Evolutionary conservation across 2,113 vertebrate species (phyloP).

Genomic region (Nannobrachium achirus): DNA sequence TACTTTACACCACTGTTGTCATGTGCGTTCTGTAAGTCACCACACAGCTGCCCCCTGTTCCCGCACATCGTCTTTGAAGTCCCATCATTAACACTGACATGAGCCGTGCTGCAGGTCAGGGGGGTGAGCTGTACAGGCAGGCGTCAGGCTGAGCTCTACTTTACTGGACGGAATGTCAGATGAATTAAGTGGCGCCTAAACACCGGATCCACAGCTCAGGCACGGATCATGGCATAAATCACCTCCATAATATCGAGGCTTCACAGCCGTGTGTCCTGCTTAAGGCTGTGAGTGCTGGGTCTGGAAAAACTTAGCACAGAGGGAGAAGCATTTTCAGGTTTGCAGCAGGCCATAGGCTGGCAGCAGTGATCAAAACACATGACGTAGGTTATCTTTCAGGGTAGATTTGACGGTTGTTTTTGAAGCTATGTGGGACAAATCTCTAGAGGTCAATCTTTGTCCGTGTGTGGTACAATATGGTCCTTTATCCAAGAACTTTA

Average conservation of each 20-base stretch:
- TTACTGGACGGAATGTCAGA: constrained; percentile 37
- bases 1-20: no score
- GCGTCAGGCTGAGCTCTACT: constrained; percentile 30
- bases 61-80: constrained; percentile 42
- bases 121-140: constrained; percentile 35
- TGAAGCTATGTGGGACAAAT: constrained; percentile 12
- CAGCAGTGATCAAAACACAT: constrained; percentile 20
- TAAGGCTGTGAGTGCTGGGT: constrained; percentile 37
- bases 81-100: constrained; percentile 37
- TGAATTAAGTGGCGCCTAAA: constrained; percentile 66
- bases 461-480: background rate
- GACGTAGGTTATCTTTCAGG: constrained; percentile 41
- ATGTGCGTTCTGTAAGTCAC: constrained; percentile 20
- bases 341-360: constrained; percentile 10
- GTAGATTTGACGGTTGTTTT: constrained; percentile 40
- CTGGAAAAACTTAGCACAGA: constrained; percentile 64
- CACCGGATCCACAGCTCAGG: constrained; percentile 36
- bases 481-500: background rate
- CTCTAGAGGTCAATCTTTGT: background rate
- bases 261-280: constrained; percentile 32
- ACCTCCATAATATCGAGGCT: constrained; percentile 32
- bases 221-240: constrained; percentile 60
- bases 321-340: constrained; percentile 28
- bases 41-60: constrained; percentile 52
- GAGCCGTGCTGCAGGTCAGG: constrained; percentile 38